Evolutionary conservation across 1,140 invertebrate genomes (phyloP), one percentile per base, ranked within the genome.

Genomic region (Dryas iulia): DNA sequence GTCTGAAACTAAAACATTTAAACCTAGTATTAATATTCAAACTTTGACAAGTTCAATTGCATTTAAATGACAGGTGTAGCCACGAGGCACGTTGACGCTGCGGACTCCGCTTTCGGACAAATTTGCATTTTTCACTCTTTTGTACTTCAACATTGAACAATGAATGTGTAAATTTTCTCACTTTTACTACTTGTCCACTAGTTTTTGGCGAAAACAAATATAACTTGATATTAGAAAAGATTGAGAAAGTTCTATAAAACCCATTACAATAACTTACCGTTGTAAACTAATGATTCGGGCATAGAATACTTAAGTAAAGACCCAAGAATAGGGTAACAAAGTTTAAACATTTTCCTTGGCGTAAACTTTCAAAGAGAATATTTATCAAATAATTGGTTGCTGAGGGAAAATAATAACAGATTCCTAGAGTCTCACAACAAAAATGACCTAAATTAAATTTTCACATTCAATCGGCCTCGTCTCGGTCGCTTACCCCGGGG

Each of bases 391-490:
- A 63, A 63, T 63, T 63, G 52, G 61, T 54, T 58, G 56, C 57
- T 59, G 21, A 66, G 64, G 64, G 57, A 66, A 66, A 66, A 83
- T 79, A 85, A 87, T 87, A 85, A 84, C 79, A 82, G 81, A 86
- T 81, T 81, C 73, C 79, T 82, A 68, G 76, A 76, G 67, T 59
- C 65, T 72, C 78, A 76, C 77, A 31, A 64, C 47, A 53, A 68
- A 72, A 87, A 84, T 84, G 82, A 87, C 79, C 81, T 81, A 83
- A 86, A 89, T 89, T 86, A 89, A 87, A 86, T 87, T 89, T 89
- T 89, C 78, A 89, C 81, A 87, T 87, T 87, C 82, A 87, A 87
- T 86, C 83, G 82, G 39, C 74, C 66, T 65, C 72, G 53, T 69
- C 62, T 69, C 80, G 79, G 76, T 60, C 81, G 80, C 87, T 83